Evolutionary conservation across 2,888 invertebrate species (phyloP).

Genomic region (Chydorus sphaericus): DNA sequence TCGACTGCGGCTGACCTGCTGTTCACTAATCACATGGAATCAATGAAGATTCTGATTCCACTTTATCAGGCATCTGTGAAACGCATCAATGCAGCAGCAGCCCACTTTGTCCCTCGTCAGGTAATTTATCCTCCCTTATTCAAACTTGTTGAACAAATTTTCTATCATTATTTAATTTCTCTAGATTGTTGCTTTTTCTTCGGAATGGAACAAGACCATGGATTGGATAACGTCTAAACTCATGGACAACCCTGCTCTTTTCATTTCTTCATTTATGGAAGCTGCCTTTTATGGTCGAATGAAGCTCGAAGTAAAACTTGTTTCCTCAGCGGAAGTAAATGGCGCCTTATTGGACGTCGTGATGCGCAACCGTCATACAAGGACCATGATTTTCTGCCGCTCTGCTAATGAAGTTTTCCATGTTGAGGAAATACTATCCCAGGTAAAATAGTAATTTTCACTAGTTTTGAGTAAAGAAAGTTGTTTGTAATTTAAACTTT

Average conservation of each 20-base stretch:
- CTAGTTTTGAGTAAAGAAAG: not conserved
- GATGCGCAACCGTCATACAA: conserved; percentile 32
- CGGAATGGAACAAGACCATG: conserved; percentile 47
- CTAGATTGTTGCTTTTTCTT: conserved; percentile 44
- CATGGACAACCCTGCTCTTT: conserved; percentile 43
- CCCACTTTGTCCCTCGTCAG: not conserved
- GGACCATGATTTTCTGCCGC: conserved; percentile 47
- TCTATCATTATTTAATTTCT: not conserved
- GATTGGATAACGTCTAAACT: conserved; percentile 37
- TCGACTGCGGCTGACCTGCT: conserved; percentile 56
- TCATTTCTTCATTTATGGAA: conserved; percentile 56
- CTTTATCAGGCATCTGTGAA: conserved; percentile 18
- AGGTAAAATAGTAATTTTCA: not conserved
- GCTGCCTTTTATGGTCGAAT: conserved; percentile 48
- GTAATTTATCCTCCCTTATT: not conserved
- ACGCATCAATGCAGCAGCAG: not conserved
- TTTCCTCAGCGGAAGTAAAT: conserved; percentile 5
- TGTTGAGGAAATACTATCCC: conserved; percentile 18
- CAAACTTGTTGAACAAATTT: not conserved
- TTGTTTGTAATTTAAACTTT: not conserved
- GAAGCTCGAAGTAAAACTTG: conserved; percentile 19
- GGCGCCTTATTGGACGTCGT: conserved; percentile 30
- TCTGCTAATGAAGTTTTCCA: conserved; percentile 39
- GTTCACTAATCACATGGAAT: conserved; percentile 34
- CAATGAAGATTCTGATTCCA: conserved; percentile 22